A percentile compares a stretch with the other conserved stretches of the same genome.
phyloP scores from a whole-genome alignment of 2,888 invertebrate species.

The Alloplasta piceator region DNA sequence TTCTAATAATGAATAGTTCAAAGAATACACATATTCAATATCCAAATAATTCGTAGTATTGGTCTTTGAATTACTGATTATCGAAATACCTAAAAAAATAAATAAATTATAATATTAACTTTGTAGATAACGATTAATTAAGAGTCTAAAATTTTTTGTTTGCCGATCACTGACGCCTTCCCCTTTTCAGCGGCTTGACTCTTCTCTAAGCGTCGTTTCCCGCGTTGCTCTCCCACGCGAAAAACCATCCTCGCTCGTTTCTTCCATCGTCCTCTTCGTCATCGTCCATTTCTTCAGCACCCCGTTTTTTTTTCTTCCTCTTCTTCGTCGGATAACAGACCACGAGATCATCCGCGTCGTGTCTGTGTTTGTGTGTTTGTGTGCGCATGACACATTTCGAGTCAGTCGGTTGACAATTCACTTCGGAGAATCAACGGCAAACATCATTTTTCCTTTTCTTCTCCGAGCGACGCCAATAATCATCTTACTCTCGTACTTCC shows the following conservation, averaged over 20 bases:
- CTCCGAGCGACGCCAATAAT: not conserved
- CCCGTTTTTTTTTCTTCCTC: not conserved
- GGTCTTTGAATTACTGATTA: too few species aligned
- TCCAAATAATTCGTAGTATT: too few species aligned
- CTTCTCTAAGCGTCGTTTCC: slow-evolving; percentile 62
- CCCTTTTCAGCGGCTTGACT: slow-evolving; percentile 69
- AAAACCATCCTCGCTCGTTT: slow-evolving; percentile 1
- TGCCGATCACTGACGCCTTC: too few species aligned
- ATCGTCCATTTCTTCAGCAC: not conserved
- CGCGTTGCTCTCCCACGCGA: slow-evolving; percentile 18
- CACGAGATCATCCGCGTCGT: slow-evolving; percentile 14
- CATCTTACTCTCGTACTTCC: not conserved
- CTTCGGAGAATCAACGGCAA: slow-evolving; percentile 34
- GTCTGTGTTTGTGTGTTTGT: not conserved
- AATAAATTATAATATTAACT: too few species aligned
- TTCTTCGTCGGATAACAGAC: not conserved
- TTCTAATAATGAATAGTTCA: too few species aligned
- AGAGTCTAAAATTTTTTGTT: too few species aligned
- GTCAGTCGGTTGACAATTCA: slow-evolving; percentile 55
- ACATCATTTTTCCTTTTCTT: not conserved
- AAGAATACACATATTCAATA: too few species aligned
- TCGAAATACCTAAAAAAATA: too few species aligned
- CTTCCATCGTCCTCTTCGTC: not conserved
- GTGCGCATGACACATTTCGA: slow-evolving; percentile 33
- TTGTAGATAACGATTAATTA: too few species aligned